Percentiles rank a stretch among this genome's conserved stretches.
Evolutionary conservation across 2,797 vertebrate genomes (phyloP).

Genomic region (Myotis findleyi): DNA sequence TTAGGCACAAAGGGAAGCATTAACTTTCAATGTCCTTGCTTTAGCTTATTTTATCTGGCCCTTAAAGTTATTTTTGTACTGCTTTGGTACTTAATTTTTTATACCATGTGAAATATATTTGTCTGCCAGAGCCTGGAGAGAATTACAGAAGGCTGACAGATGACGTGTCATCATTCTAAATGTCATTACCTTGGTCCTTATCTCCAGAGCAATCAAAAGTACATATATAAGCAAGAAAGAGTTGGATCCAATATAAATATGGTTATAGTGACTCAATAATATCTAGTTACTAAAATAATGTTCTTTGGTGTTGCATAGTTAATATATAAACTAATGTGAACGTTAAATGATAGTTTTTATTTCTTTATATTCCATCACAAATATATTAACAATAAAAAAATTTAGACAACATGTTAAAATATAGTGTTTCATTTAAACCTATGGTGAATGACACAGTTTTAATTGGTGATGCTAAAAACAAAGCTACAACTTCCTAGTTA

Average conservation of each 20-base stretch:
- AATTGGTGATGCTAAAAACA: neutral
- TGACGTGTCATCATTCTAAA: conserved; percentile 76
- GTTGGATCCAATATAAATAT: conserved; percentile 59
- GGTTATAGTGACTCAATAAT: conserved; percentile 68
- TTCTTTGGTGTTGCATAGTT: neutral
- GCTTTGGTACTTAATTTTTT: conserved; percentile 68
- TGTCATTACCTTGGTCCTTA: conserved; percentile 70
- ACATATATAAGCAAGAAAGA: neutral
- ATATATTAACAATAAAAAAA: neutral
- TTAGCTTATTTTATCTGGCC: conserved; percentile 53
- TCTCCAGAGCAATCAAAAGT: conserved; percentile 57
- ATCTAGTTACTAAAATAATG: conserved; percentile 55
- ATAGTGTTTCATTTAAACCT: neutral
- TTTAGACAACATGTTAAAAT: neutral
- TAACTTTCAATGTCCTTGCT: conserved; percentile 68
- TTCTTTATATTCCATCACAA: neutral
- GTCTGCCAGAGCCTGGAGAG: conserved; percentile 67
- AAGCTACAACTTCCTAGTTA: neutral
- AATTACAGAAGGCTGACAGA: conserved; percentile 72
- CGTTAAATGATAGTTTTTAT: neutral
- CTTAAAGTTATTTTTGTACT: conserved; percentile 69
- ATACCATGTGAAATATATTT: conserved; percentile 67
- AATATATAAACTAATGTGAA: conserved; percentile 18
- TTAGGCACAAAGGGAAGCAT: conserved; percentile 53
- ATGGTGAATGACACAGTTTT: neutral